Evolutionary conservation across 2,888 invertebrate species (phyloP), one percentile per base, ranked within the genome.

Genomic region (Hirtodrosophila duncani): DNA sequence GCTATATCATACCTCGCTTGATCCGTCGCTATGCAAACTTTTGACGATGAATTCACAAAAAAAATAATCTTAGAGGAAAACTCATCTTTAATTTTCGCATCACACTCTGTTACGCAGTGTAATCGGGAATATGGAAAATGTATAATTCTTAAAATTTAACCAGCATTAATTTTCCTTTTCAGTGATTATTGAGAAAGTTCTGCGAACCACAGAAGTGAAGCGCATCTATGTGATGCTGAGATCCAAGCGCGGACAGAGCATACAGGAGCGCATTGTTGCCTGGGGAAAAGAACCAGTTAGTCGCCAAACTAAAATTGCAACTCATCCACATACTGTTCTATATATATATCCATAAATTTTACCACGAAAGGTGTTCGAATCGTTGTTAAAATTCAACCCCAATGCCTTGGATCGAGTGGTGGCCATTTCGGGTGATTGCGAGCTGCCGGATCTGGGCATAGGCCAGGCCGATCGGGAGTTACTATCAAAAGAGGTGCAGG

Each of bases 231-330:
- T 91, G n/a, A 81, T 91, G 26, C 86, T 91, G 10, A 85, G 91
- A 37, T 81, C 87, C 18, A 91, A 91, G 80, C 89, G 89, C 83
- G 92, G 87, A 0, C 91, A 91, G 78, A 90, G 91, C 63, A 88
- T 91, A 24, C 89, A 90, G 61, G 89, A 91, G 0, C 88, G 93
- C 50, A 85, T 92, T 36, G 91, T 91, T 8, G 90, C 91, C 60
- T 88, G 93, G 7, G 91, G 92, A 62, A 91, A 92, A n/a, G 92
- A 92, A 68, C 88, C 89, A 10, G 91, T 92, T 82, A 89, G 79
- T 67, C 38, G 13, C 5, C 1, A 18, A 24, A n/a, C n/a, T n/a
- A n/a, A n/a, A n/a, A n/a, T n/a, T n/a, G n/a, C n/a, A n/a, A n/a
- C n/a, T n/a, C n/a, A n/a, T n/a, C n/a, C n/a, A n/a, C n/a, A n/a